A percentile compares a stretch with the other conserved stretches of the same genome.
phyloP scores from a whole-genome alignment of 2,888 invertebrate species.

The Napeogenes sylphis region DNA sequence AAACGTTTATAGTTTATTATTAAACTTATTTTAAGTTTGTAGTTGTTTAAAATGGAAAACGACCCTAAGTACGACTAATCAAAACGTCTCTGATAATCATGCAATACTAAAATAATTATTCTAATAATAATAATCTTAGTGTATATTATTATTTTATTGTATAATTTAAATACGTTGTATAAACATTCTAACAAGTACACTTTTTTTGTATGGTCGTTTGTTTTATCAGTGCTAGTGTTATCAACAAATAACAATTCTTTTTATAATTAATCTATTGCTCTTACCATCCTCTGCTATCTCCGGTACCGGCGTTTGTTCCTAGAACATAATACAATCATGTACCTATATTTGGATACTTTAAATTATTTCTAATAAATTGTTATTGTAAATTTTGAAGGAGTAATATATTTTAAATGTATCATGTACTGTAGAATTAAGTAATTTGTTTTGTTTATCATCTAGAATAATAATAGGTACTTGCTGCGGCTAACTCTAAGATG shows the following conservation, averaged over 20 bases:
- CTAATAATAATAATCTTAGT: no score
- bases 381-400: not conserved
- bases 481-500: not conserved
- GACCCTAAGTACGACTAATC: no score
- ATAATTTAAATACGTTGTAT: no score
- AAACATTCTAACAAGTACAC: no score
- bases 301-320: constrained; percentile 91
- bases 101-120: no score
- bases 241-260: no score
- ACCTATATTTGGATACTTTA: not conserved
- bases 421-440: not conserved
- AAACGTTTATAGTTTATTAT: no score
- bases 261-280: constrained; percentile 32
- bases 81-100: no score
- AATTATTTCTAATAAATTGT: not conserved
- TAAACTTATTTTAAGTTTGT: no score
- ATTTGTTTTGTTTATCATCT: not conserved
- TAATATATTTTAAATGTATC: not conserved
- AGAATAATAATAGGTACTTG: not conserved
- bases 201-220: not conserved
- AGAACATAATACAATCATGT: constrained; percentile 40
- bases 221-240: not conserved
- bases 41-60: no score
- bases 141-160: no score
- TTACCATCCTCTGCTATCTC: constrained; percentile 86